A percentile compares a stretch with the other conserved stretches of the same genome.
Conservation (phyloP, 2,888 invertebrate species). For the Noctua comes region DNA sequence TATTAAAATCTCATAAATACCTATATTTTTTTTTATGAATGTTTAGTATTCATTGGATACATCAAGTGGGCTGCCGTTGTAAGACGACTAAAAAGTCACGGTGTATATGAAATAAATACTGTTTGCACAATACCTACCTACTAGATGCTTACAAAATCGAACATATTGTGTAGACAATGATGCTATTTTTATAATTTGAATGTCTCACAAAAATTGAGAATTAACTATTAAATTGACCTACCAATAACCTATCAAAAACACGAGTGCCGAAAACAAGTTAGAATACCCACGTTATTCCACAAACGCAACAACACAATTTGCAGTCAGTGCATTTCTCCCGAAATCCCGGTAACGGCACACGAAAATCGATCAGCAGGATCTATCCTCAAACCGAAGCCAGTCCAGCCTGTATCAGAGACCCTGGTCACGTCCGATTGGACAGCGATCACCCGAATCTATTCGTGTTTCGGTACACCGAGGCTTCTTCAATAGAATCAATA, state of each 20-base stretch:
- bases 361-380: slow-evolving; percentile 46
- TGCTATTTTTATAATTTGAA: not conserved
- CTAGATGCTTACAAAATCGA: not conserved
- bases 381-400: slow-evolving; percentile 8
- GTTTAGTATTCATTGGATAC: too few species aligned
- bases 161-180: not conserved
- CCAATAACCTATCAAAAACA: not conserved
- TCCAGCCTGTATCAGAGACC: slow-evolving; percentile 39
- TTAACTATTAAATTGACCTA: too few species aligned
- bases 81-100: too few species aligned
- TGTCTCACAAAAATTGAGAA: not conserved
- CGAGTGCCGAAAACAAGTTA: too few species aligned
- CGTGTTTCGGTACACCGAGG: slow-evolving; percentile 48
- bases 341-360: slow-evolving; percentile 33
- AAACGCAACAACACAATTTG: slow-evolving; percentile 26
- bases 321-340: slow-evolving; percentile 36
- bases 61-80: too few species aligned
- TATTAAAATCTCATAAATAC: too few species aligned
- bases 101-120: not conserved
- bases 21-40: too few species aligned
- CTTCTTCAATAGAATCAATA: slow-evolving; percentile 56
- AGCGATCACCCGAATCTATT: slow-evolving; percentile 61
- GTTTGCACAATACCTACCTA: not conserved
- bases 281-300: slow-evolving; percentile 4
- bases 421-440: slow-evolving; percentile 59